A percentile compares a stretch with the other conserved stretches of the same genome.
These are phyloP conservation scores for Myathropa florea DNA, from an alignment of 2,888 invertebrate species.

Conservation along the genomic window DNA sequence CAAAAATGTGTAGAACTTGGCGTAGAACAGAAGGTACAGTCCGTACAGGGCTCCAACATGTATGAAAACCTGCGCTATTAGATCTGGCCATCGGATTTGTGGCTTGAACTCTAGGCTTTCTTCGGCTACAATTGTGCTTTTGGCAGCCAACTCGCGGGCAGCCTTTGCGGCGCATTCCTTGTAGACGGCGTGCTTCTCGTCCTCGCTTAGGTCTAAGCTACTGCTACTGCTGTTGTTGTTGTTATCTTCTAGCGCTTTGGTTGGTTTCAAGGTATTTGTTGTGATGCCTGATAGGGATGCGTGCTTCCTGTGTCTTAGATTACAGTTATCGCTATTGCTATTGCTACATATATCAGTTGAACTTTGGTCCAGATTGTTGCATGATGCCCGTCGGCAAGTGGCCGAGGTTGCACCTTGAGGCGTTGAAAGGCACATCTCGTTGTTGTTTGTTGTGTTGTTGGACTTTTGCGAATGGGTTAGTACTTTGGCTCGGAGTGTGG, in stretches of 20 bases:
- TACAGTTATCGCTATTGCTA: conserved; percentile 8
- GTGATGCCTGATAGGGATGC: conserved; percentile 46
- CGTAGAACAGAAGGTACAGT: conserved; percentile 84
- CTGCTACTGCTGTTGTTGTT: conserved; percentile 38
- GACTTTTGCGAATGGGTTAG: conserved; percentile 12
- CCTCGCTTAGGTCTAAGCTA: conserved; percentile 73
- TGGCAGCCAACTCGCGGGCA: conserved; percentile 26
- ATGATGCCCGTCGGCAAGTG: conserved; percentile 26
- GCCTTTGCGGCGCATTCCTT: conserved; percentile 72
- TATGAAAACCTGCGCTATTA: conserved; percentile 86
- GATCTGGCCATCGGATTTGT: conserved; percentile 87
- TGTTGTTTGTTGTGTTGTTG: conserved; percentile 20
- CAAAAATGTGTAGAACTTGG: conserved; percentile 84
- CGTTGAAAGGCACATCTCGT: conserved; percentile 65
- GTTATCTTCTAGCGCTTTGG: conserved; percentile 72
- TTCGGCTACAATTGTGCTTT: background rate
- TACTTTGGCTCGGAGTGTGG: conserved; percentile 19
- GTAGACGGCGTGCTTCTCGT: conserved; percentile 77
- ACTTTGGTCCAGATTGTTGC: conserved; percentile 38
- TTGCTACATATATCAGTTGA: conserved; percentile 15
- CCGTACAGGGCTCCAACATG: conserved; percentile 88
- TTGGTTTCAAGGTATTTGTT: conserved; percentile 58
- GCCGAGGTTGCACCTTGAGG: conserved; percentile 38
- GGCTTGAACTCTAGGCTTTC: conserved; percentile 82
- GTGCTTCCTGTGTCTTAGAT: conserved; percentile 44